phyloP scores from a whole-genome alignment of 2,888 invertebrate genomes.

The Leptinotarsa juncta region DNA sequence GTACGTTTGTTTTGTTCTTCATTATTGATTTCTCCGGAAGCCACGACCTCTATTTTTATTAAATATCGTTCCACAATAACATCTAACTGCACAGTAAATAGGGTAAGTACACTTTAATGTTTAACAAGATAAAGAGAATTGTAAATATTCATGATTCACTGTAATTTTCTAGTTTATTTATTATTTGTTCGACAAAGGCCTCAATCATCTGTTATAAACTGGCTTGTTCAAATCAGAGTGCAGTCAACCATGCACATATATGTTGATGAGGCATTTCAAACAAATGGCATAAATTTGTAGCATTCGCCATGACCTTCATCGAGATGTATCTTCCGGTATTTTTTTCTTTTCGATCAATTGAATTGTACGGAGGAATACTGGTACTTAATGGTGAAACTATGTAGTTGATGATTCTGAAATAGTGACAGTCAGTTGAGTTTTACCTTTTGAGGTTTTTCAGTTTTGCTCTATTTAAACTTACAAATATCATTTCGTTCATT shows the following conservation, averaged over 20 bases:
- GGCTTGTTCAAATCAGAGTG: background rate
- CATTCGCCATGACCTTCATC: background rate
- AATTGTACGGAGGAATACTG: no score
- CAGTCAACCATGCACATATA: background rate
- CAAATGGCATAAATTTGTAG: background rate
- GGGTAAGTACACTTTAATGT: slow-evolving; percentile 26
- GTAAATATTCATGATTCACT: slow-evolving; percentile 30
- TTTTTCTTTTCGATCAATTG: no score
- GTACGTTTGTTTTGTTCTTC: background rate
- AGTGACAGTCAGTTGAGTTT: no score
- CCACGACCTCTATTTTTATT: background rate
- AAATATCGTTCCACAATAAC: background rate
- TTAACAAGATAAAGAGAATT: slow-evolving; percentile 30
- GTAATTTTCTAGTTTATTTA: slow-evolving; percentile 22
- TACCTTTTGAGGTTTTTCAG: no score
- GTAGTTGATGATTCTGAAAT: no score
- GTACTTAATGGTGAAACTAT: no score
- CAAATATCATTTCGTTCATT: no score
- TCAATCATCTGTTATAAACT: slow-evolving; percentile 10
- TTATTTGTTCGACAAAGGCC: slow-evolving; percentile 11
- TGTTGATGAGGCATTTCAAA: background rate
- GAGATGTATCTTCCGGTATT: no score
- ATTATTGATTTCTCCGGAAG: background rate
- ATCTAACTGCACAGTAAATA: slow-evolving; percentile 5
- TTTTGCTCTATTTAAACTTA: no score